phyloP scores from a whole-genome alignment of 2,797 vertebrate species.

The Malurus leucopterus region DNA sequence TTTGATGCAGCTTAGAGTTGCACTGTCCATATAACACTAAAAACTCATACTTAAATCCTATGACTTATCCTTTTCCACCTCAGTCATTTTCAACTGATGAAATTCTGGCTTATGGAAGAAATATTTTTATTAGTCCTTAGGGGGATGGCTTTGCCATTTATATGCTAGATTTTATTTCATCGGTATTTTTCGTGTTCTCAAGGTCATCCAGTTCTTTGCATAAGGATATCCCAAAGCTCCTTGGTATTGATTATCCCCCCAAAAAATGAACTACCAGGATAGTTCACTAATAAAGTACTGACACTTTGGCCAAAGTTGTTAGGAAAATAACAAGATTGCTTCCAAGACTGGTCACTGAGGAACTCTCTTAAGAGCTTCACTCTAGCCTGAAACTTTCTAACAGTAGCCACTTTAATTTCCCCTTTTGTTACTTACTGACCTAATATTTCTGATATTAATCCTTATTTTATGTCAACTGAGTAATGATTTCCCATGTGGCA shows the following conservation, averaged over 20 bases:
- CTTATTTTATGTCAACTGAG: not conserved
- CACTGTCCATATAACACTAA: not conserved
- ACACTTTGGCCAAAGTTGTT: not conserved
- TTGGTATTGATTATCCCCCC: not conserved
- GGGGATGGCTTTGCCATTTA: not conserved
- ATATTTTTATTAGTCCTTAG: slow-evolving; percentile 12
- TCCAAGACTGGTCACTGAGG: not conserved
- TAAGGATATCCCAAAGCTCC: not conserved
- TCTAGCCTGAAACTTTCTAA: not conserved
- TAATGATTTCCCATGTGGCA: not conserved
- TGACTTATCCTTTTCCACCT: not conserved
- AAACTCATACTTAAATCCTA: not conserved
- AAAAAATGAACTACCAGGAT: not conserved
- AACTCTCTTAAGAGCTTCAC: not conserved
- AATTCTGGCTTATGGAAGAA: not conserved
- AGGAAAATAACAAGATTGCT: not conserved
- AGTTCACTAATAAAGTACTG: not conserved
- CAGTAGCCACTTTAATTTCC: not conserved
- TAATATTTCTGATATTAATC: slow-evolving; percentile 19
- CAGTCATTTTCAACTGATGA: not conserved
- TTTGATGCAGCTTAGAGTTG: not conserved
- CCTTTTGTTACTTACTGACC: slow-evolving; percentile 1
- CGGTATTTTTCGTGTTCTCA: not conserved
- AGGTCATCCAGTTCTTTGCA: not conserved
- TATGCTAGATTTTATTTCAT: not conserved